A percentile compares a stretch with the other conserved stretches of the same genome.
These are phyloP conservation scores for Potorous gilbertii DNA, from an alignment of 2,797 vertebrate genomes.

Conservation along the genomic window DNA sequence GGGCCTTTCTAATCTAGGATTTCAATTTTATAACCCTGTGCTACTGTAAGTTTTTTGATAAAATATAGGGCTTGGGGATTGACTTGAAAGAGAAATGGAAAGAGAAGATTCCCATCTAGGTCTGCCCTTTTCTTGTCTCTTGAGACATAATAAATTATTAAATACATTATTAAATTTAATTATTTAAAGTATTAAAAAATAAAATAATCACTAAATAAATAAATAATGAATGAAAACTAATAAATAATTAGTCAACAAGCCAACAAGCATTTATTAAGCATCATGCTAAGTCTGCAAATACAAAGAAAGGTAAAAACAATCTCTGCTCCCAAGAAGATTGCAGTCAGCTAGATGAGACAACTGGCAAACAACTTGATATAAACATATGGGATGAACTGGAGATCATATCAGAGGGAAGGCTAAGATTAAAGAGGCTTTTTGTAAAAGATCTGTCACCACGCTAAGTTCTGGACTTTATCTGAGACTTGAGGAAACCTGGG, in stretches of 20 bases:
- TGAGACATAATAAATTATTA: background rate
- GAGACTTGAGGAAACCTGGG: background rate
- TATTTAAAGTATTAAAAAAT: too few relatives aligned
- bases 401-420: background rate
- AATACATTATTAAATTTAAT: too few relatives aligned
- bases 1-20: background rate
- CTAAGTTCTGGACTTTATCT: background rate
- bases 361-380: background rate
- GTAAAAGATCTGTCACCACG: background rate
- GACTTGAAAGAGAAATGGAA: slow-evolving; percentile 11
- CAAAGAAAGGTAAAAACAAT: background rate
- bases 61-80: slow-evolving; percentile 18
- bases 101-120: background rate
- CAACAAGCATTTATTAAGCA: background rate
- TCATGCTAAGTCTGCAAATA: background rate
- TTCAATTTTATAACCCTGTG: background rate
- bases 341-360: background rate
- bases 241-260: background rate
- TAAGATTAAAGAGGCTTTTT: background rate
- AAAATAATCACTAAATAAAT: too few relatives aligned
- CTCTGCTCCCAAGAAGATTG: background rate
- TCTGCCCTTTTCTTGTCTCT: background rate
- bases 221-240: background rate
- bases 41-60: background rate
- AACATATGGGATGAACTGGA: background rate